Evolutionary conservation across 2,113 vertebrate genomes (phyloP).

Genomic region (Macaca nemestrina): DNA sequence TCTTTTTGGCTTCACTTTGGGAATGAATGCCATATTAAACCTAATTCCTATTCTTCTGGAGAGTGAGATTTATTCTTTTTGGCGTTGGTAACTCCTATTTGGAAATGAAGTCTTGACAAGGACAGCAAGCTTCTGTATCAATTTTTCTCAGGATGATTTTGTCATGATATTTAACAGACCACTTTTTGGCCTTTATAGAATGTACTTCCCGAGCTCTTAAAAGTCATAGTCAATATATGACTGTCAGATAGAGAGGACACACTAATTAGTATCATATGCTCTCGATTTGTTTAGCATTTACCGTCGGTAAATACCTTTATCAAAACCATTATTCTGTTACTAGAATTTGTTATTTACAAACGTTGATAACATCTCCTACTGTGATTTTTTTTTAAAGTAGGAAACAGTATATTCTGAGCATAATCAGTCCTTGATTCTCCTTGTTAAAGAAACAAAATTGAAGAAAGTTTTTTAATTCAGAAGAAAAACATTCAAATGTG

Average conservation of each 20-base stretch:
- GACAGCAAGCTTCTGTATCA: slow-evolving; percentile 29
- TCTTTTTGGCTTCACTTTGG: neutral
- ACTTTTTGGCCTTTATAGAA: slow-evolving; percentile 43
- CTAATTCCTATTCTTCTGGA: slow-evolving; percentile 1
- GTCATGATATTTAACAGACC: slow-evolving; percentile 47
- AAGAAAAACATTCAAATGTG: neutral
- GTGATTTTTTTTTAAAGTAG: neutral
- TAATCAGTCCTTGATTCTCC: neutral
- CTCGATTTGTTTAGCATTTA: neutral
- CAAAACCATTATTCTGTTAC: slow-evolving; percentile 29
- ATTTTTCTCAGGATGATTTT: slow-evolving; percentile 60
- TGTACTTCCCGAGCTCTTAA: slow-evolving; percentile 43
- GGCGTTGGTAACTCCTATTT: neutral
- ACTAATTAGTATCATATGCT: neutral
- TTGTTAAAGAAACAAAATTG: neutral
- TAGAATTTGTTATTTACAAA: slow-evolving; percentile 44
- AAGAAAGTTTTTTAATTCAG: neutral
- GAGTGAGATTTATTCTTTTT: neutral
- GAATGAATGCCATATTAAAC: neutral
- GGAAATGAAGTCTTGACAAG: slow-evolving; percentile 47
- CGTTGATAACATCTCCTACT: neutral
- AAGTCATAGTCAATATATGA: slow-evolving; percentile 38
- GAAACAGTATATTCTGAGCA: neutral
- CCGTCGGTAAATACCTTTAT: slow-evolving; percentile 34
- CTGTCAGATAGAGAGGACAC: slow-evolving; percentile 5